Percentiles rank a stretch among this genome's conserved stretches.
Evolutionary conservation across 37 sponge, comb jelly and placozoan species (phyloP).

Genomic region (Spongilla lacustris): DNA sequence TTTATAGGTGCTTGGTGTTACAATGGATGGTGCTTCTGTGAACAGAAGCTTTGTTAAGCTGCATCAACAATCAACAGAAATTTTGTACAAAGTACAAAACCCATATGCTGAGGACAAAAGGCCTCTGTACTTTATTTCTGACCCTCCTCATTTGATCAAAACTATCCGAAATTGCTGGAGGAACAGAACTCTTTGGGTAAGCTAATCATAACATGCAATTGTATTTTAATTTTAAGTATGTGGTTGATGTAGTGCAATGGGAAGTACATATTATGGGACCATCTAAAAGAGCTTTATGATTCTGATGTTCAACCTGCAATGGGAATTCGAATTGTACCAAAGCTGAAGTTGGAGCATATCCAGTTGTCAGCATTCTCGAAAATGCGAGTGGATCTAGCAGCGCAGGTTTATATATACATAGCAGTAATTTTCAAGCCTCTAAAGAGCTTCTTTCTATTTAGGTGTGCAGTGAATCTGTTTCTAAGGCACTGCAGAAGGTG

Average conservation of each 20-base stretch:
- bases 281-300: neutral
- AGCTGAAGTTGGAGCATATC: slow-evolving; percentile 25
- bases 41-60: neutral
- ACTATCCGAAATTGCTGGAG: slow-evolving; percentile 23
- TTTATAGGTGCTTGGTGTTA: slow-evolving; percentile 8
- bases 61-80: slow-evolving; percentile 3
- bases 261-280: neutral
- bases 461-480: slow-evolving; percentile 51
- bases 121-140: slow-evolving; percentile 5
- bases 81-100: slow-evolving; percentile 8
- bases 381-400: slow-evolving; percentile 40
- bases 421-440: neutral
- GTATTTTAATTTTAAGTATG: neutral
- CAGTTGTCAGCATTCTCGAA: neutral
- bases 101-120: slow-evolving; percentile 10
- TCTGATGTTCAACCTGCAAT: neutral
- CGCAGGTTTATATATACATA: slow-evolving; percentile 19
- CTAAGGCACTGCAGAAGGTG: slow-evolving; percentile 15
- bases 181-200: slow-evolving; percentile 23
- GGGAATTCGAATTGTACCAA: slow-evolving; percentile 2
- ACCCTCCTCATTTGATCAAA: slow-evolving; percentile 25
- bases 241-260: slow-evolving; percentile 4
- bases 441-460: neutral
- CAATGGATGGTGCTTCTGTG: neutral
- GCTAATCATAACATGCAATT: neutral